phyloP scores from a whole-genome alignment of 2,797 vertebrate genomes.

The Protonibea diacanthus region DNA sequence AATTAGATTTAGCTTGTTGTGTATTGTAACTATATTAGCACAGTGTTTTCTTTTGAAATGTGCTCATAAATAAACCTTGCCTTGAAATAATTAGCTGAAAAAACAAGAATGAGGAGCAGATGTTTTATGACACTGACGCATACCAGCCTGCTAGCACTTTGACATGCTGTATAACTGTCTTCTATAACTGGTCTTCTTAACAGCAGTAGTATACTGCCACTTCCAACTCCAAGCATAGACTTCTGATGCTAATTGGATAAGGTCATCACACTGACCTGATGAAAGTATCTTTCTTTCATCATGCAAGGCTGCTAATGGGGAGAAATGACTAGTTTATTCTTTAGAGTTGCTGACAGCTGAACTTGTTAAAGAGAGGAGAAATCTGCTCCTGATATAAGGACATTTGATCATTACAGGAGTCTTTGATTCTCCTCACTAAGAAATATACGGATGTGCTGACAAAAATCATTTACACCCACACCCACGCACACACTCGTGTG shows the following conservation, averaged over 20 bases:
- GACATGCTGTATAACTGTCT: not conserved
- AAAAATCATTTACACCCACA: not conserved
- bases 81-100: slow-evolving; percentile 17
- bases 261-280: slow-evolving; percentile 8
- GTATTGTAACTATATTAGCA: not conserved
- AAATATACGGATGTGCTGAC: not conserved
- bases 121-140: not conserved
- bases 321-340: not conserved
- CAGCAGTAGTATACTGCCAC: not conserved
- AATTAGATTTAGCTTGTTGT: not conserved
- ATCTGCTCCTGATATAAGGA: slow-evolving; percentile 3
- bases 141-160: not conserved
- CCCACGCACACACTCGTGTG: not conserved
- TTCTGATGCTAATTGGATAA: slow-evolving; percentile 28
- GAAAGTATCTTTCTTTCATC: not conserved
- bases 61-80: not conserved
- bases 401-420: slow-evolving; percentile 15
- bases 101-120: slow-evolving; percentile 2
- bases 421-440: not conserved
- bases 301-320: not conserved
- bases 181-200: not conserved
- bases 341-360: not conserved
- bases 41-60: not conserved
- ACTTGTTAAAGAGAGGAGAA: not conserved
- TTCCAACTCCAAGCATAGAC: slow-evolving; percentile 8